These are phyloP conservation scores for Diarsia dahlii DNA, from an alignment of 2,888 invertebrate species.

Conservation along the genomic window DNA sequence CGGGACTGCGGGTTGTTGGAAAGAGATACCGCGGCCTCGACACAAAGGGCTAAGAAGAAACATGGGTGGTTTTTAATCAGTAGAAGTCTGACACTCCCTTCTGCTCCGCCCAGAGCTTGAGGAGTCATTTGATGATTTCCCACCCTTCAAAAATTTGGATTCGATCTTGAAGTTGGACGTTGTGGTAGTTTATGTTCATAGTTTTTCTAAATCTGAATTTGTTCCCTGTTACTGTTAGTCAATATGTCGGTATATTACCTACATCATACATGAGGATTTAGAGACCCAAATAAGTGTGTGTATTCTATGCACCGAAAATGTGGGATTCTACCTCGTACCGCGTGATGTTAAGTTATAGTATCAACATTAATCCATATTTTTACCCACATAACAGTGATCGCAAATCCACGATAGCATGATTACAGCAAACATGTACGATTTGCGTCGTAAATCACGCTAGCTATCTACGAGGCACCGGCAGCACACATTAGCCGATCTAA, in stretches of 20 bases:
- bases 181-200: not conserved
- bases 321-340: not conserved
- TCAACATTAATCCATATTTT: constrained; percentile 25
- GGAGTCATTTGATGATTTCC: too few relatives aligned
- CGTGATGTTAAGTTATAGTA: not conserved
- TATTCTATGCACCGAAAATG: not conserved
- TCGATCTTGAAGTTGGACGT: not conserved
- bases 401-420: constrained; percentile 35
- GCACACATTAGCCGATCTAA: constrained; percentile 58
- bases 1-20: too few relatives aligned
- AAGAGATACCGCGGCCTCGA: too few relatives aligned
- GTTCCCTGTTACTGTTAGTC: too few relatives aligned
- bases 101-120: too few relatives aligned
- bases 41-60: too few relatives aligned
- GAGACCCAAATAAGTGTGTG: not conserved
- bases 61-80: too few relatives aligned
- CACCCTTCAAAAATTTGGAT: not conserved
- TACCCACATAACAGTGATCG: constrained; percentile 22
- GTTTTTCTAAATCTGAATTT: not conserved
- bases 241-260: not conserved
- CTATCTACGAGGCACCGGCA: constrained; percentile 48
- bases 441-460: constrained; percentile 57
- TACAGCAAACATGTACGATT: constrained; percentile 55
- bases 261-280: not conserved
- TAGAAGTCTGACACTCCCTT: too few relatives aligned